These are phyloP conservation scores for Montipora efflorescens DNA, from an alignment of 64 coral and sea anemone genomes.

Conservation along the genomic window DNA sequence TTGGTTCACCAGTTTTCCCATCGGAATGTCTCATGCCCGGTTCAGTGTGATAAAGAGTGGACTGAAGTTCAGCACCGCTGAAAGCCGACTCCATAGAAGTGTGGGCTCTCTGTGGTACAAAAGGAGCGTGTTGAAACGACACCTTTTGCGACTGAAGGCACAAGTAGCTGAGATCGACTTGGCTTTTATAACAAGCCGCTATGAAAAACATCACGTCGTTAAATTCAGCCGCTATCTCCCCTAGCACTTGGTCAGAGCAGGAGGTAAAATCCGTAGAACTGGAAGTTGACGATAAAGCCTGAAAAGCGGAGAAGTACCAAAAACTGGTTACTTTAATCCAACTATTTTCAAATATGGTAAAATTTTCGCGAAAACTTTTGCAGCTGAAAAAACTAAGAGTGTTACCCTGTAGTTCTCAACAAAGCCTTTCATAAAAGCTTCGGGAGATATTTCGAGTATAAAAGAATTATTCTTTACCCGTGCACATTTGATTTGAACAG, in stretches of 20 bases:
- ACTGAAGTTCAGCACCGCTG: conserved; percentile 87
- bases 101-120: conserved; percentile 66
- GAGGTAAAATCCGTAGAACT: conserved; percentile 24
- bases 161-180: conserved; percentile 84
- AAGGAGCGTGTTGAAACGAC: conserved; percentile 72
- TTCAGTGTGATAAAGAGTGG: conserved; percentile 86
- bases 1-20: conserved; percentile 58
- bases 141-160: conserved; percentile 78
- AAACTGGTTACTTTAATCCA: background rate
- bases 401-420: too few relatives aligned
- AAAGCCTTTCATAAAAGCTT: too few relatives aligned
- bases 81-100: conserved; percentile 86
- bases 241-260: conserved; percentile 27
- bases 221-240: conserved; percentile 72
- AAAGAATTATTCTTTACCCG: too few relatives aligned
- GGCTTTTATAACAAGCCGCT: conserved; percentile 89
- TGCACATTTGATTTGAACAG: too few relatives aligned
- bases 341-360: too few relatives aligned
- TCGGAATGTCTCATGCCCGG: conserved; percentile 58
- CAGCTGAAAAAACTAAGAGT: too few relatives aligned
- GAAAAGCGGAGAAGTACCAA: background rate
- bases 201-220: conserved; percentile 83
- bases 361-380: too few relatives aligned
- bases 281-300: background rate
- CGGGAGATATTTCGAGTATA: too few relatives aligned